Percentiles rank a stretch among this genome's conserved stretches.
Evolutionary conservation across 2,797 vertebrate species (phyloP).

Genomic region (Prunella strophiata): DNA sequence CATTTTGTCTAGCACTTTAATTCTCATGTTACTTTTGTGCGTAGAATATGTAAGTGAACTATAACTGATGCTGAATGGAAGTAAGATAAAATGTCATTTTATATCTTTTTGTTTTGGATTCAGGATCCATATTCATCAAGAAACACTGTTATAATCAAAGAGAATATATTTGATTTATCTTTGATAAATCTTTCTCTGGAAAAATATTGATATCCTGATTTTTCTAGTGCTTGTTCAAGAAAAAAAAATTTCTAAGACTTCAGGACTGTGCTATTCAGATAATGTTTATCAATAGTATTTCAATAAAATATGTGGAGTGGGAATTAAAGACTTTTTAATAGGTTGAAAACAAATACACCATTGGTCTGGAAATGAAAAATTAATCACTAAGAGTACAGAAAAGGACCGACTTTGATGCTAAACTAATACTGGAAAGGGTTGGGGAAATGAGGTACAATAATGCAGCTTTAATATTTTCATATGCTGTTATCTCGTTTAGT

Average conservation of each 20-base stretch:
- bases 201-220: not conserved
- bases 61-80: not conserved
- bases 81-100: not conserved
- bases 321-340: conserved; percentile 2
- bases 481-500: not conserved
- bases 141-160: not conserved
- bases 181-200: not conserved
- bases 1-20: not conserved
- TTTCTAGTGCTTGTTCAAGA: not conserved
- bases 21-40: not conserved
- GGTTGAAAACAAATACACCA: not conserved
- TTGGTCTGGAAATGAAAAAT: not conserved
- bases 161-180: not conserved
- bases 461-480: not conserved
- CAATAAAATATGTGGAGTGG: not conserved
- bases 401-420: not conserved
- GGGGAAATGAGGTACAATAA: conserved; percentile 11
- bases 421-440: not conserved
- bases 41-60: not conserved
- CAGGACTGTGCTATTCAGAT: not conserved
- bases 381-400: not conserved
- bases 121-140: not conserved
- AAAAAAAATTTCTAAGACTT: not conserved
- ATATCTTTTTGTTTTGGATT: not conserved
- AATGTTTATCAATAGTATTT: not conserved